Base-by-base conservation (phyloP, 2,888 invertebrate genomes). In the Pandemis corylana region DNA sequence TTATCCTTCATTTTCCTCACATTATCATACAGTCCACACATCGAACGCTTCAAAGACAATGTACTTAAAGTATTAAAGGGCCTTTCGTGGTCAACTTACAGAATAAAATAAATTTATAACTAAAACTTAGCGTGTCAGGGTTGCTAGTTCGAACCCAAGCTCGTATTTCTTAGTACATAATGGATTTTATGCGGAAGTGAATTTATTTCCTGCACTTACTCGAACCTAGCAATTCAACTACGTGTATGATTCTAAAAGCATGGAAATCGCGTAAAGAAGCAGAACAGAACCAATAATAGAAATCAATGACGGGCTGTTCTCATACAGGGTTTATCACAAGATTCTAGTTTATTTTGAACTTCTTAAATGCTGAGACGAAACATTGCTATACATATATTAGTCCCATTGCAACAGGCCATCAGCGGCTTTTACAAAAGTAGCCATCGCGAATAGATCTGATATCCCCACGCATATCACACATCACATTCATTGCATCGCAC, bases 121-220 rank as follows among this genome's bases (percentile, higher is more conserved):
- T 56, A 56, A 59, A 59, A 28, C 28, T 1, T 28, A 12, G 7
- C 28, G 20, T 28, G 28, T 12, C 9, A 59, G 20, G 12, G 12
- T 28, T 1, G 10, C 12, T 12, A 10, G 28, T 20, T 59, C 59
- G 12, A 10, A 59, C 20, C 4, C 28, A 5, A 10, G 7, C 59
- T 28, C 20, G 12, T 59, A 59, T 59, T 28, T 59, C 28, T 28
- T 10, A 59, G 28, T 9, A 4, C 28, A 59, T 59, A 59, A 59
- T 28, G 28, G 59, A 59, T 59, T 59, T 59, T 9, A 12, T 0
- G 59, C 28, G 12, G 59, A 59, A 59, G 28, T 28, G 28, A 28
- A 59, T 59, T 59, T 28, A 59, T 28, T 28, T 7, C 51, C 59
- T 59, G 56, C 56, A 56, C 59, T 59, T 28, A 59, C 20, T n/a